These are phyloP conservation scores for Stylophora pistillata DNA, from an alignment of 64 coral and sea anemone species.

Conservation along the genomic window DNA sequence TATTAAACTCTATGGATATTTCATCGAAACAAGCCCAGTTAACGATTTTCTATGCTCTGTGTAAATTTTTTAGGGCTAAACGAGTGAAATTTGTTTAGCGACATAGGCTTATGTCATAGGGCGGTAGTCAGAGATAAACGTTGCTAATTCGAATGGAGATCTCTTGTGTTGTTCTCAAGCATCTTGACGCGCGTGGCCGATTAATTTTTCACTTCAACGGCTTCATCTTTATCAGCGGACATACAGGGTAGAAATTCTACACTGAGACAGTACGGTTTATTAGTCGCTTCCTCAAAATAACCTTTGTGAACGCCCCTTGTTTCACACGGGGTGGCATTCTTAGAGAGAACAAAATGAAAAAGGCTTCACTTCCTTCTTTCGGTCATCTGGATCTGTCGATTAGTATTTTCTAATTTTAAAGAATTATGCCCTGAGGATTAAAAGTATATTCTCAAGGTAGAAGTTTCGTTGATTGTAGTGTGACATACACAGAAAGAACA, in stretches of 20 bases:
- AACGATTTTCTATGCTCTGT: not conserved
- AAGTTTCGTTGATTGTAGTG: too few species aligned
- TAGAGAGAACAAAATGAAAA: not conserved
- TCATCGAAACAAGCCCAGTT: too few species aligned
- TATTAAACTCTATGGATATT: not conserved
- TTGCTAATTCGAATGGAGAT: too few species aligned
- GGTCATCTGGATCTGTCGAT: not conserved
- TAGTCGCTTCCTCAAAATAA: not conserved
- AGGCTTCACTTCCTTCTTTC: not conserved
- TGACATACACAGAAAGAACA: too few species aligned
- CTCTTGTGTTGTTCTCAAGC: too few species aligned
- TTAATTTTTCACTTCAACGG: not conserved
- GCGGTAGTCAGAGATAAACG: not conserved
- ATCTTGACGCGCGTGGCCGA: too few species aligned
- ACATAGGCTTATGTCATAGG: not conserved
- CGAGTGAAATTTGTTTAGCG: not conserved
- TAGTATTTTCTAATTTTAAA: too few species aligned
- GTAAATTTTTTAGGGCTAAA: not conserved
- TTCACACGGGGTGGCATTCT: not conserved
- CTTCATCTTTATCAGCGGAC: not conserved
- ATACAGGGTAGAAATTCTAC: not conserved
- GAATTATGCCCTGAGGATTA: too few species aligned
- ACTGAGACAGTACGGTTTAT: not conserved
- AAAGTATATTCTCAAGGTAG: too few species aligned
- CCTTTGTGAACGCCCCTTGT: conserved; percentile 5